These are phyloP conservation scores for Onthophagus taurus DNA, from an alignment of 1,140 invertebrate species.

Conservation along the genomic window DNA sequence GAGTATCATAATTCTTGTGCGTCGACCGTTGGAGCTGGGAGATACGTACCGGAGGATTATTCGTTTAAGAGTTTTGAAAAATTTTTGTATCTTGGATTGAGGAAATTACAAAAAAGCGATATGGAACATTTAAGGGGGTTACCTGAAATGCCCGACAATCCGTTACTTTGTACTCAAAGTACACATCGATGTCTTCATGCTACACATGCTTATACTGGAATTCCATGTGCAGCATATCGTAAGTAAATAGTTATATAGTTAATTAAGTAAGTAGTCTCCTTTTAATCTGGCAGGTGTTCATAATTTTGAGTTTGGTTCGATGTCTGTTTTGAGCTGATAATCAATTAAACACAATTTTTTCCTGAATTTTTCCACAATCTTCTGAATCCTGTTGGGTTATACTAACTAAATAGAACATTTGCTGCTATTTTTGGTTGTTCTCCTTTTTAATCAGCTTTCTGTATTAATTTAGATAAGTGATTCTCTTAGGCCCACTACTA, in stretches of 20 bases:
- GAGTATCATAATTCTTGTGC: constrained; percentile 70
- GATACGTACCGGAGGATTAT: constrained; percentile 60
- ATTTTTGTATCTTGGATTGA: constrained; percentile 81
- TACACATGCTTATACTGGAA: constrained; percentile 80
- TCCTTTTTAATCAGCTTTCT: too few relatives aligned
- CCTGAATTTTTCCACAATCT: too few relatives aligned
- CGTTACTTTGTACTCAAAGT: constrained; percentile 65
- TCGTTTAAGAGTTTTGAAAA: constrained; percentile 83
- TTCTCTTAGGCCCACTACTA: too few relatives aligned
- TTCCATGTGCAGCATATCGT: constrained; percentile 77
- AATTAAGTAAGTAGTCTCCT: too few relatives aligned
- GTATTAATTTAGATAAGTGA: too few relatives aligned
- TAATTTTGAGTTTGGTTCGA: too few relatives aligned
- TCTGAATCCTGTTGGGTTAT: too few relatives aligned
- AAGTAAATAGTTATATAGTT: constrained; percentile 39
- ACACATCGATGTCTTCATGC: constrained; percentile 83
- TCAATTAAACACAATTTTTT: too few relatives aligned
- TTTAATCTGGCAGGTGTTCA: too few relatives aligned
- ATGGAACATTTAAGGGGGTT: constrained; percentile 53
- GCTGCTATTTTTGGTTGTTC: too few relatives aligned
- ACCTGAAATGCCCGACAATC: constrained; percentile 49
- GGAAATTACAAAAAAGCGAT: constrained; percentile 62
- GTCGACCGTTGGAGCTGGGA: constrained; percentile 53
- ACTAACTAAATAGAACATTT: too few relatives aligned
- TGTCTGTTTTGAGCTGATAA: too few relatives aligned